Conservation (phyloP, 1,140 invertebrate genomes). For the Teleopsis dalmanni region DNA sequence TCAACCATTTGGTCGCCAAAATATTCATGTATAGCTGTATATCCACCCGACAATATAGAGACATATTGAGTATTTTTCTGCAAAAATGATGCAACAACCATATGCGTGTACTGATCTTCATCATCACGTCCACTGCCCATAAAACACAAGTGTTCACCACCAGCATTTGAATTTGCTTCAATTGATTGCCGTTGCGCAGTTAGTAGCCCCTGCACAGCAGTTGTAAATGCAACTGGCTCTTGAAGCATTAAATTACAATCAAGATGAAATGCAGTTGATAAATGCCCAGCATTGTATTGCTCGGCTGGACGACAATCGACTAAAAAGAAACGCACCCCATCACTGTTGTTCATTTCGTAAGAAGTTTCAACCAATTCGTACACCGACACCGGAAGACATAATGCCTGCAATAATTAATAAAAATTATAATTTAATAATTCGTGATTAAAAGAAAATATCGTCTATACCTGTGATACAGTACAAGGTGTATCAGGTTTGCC, state of each 20-base stretch:
- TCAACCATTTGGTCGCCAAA: conserved; percentile 71
- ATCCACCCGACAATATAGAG: conserved; percentile 86
- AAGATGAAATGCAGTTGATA: conserved; percentile 94
- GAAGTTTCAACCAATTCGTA: conserved; percentile 76
- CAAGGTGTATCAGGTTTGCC: conserved; percentile 25
- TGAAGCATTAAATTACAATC: conserved; percentile 96
- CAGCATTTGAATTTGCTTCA: conserved; percentile 77
- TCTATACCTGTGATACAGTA: conserved; percentile 29
- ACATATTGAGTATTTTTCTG: conserved; percentile 91
- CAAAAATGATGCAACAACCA: conserved; percentile 96
- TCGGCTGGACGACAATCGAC: conserved; percentile 95
- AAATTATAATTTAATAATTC: conserved; percentile 26
- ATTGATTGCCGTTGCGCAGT: conserved; percentile 85
- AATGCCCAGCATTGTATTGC: conserved; percentile 93
- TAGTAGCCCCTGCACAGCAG: conserved; percentile 88
- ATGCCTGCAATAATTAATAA: conserved; percentile 50
- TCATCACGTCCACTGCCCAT: conserved; percentile 91
- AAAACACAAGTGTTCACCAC: conserved; percentile 95
- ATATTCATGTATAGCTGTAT: conserved; percentile 80
- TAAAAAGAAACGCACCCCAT: conserved; percentile 82
- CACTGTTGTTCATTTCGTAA: conserved; percentile 50
- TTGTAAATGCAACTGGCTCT: conserved; percentile 88
- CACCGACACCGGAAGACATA: conserved; percentile 90
- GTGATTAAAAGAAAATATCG: not conserved
- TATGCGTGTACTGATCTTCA: conserved; percentile 94